Percentiles rank a stretch among this genome's conserved stretches.
Conservation (phyloP, 2,113 vertebrate species). For the Aramus guarauna region DNA sequence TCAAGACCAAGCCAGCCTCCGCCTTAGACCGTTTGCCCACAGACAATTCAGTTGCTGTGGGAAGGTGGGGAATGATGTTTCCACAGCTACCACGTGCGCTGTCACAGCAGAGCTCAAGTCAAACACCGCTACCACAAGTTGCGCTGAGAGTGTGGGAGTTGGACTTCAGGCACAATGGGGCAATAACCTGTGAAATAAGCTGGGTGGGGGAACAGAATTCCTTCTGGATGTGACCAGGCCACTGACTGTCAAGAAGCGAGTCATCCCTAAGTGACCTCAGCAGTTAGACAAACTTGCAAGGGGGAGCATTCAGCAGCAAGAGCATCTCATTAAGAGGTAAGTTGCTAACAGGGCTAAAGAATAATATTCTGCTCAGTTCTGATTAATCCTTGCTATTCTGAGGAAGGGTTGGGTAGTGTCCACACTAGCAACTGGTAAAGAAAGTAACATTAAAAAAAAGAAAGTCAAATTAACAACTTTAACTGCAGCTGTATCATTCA, state of each 20-base stretch:
- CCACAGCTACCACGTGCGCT: neutral
- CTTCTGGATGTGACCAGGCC: neutral
- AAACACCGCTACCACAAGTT: neutral
- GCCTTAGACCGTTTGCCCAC: neutral
- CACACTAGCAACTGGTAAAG: neutral
- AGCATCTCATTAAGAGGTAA: neutral
- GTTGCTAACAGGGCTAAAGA: neutral
- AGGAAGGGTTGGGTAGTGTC: neutral
- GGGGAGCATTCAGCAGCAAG: neutral
- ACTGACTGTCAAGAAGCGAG: neutral
- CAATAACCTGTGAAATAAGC: neutral
- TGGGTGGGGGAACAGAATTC: neutral
- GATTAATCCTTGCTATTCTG: neutral
- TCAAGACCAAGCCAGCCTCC: neutral
- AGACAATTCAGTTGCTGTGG: accelerated
- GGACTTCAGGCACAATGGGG: neutral
- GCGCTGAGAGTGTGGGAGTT: accelerated
- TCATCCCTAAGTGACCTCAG: neutral
- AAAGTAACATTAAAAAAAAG: neutral
- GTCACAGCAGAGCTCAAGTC: neutral
- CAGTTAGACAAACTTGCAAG: accelerated
- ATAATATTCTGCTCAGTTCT: neutral
- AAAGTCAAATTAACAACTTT: neutral
- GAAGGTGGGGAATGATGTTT: neutral
- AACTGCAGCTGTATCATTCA: neutral